Conservation (phyloP, 2,888 invertebrate species). For the Orthosia gracilis region DNA sequence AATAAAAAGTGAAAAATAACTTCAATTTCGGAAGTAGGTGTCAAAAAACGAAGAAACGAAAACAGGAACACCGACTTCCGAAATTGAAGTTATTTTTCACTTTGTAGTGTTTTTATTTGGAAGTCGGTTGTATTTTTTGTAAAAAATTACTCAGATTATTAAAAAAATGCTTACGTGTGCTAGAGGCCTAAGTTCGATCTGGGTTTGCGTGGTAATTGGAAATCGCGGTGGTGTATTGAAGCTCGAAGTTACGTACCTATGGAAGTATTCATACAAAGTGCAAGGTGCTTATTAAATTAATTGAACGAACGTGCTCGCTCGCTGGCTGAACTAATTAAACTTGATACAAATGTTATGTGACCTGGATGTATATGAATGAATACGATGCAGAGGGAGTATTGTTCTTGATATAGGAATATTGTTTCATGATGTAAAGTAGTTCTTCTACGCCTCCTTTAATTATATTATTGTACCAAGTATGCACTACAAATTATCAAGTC, state of each 20-base stretch:
- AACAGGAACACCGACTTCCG: too few relatives aligned
- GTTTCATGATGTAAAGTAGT: neutral
- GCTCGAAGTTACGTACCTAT: constrained; percentile 27
- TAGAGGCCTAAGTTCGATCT: constrained; percentile 14
- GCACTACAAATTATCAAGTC: neutral
- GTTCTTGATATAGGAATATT: neutral
- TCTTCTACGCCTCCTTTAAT: too few relatives aligned
- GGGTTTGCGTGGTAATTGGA: constrained; percentile 38
- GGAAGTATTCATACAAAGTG: constrained; percentile 18
- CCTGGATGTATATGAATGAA: neutral
- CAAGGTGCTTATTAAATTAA: constrained; percentile 36
- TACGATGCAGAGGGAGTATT: neutral
- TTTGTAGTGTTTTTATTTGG: too few relatives aligned
- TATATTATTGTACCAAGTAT: neutral
- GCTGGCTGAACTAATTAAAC: constrained; percentile 36
- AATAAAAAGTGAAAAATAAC: too few relatives aligned
- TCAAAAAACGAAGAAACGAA: too few relatives aligned
- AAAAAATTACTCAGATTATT: too few relatives aligned
- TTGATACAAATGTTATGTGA: constrained; percentile 14
- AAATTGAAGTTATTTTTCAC: too few relatives aligned
- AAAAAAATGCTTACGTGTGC: too few relatives aligned
- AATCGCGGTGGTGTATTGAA: constrained; percentile 34
- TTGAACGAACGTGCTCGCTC: constrained; percentile 28
- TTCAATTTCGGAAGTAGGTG: too few relatives aligned
- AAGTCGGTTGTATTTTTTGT: too few relatives aligned